These are phyloP conservation scores for Cephonodes hylas DNA, from an alignment of 2,888 invertebrate species.

Conservation along the genomic window DNA sequence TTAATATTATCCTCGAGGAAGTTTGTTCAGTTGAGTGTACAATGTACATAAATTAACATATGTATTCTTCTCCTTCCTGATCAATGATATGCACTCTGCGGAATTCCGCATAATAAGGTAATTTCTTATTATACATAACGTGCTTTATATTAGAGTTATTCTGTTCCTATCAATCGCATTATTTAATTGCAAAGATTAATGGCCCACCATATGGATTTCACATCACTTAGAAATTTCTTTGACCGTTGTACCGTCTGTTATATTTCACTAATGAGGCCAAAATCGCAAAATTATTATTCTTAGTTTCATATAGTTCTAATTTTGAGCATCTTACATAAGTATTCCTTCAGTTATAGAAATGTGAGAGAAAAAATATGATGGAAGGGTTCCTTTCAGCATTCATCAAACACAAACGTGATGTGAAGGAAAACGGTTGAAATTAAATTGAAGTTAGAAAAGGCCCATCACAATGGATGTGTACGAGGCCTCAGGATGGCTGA, in stretches of 20 bases:
- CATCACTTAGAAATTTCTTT: too few relatives aligned
- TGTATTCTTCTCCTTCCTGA: neutral
- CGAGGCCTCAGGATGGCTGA: conserved; percentile 49
- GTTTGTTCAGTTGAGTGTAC: conserved; percentile 8
- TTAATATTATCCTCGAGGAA: conserved; percentile 15
- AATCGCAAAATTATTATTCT: too few relatives aligned
- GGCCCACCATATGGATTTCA: too few relatives aligned
- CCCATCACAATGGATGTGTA: conserved; percentile 56
- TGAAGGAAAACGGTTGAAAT: conserved; percentile 59
- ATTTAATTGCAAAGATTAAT: too few relatives aligned
- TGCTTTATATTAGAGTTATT: too few relatives aligned
- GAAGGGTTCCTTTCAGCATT: conserved; percentile 29
- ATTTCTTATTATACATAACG: too few relatives aligned
- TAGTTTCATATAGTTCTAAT: too few relatives aligned
- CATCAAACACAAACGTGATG: conserved; percentile 38
- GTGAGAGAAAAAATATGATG: neutral
- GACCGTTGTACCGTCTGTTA: too few relatives aligned
- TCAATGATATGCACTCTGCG: too few relatives aligned
- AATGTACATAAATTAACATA: neutral
- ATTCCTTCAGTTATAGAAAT: neutral
- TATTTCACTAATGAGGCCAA: too few relatives aligned
- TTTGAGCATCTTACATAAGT: neutral
- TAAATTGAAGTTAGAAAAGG: conserved; percentile 65
- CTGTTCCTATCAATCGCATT: too few relatives aligned
- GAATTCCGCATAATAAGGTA: too few relatives aligned